Conservation (phyloP, 2,888 invertebrate species). For the Tiliacea citrago region DNA sequence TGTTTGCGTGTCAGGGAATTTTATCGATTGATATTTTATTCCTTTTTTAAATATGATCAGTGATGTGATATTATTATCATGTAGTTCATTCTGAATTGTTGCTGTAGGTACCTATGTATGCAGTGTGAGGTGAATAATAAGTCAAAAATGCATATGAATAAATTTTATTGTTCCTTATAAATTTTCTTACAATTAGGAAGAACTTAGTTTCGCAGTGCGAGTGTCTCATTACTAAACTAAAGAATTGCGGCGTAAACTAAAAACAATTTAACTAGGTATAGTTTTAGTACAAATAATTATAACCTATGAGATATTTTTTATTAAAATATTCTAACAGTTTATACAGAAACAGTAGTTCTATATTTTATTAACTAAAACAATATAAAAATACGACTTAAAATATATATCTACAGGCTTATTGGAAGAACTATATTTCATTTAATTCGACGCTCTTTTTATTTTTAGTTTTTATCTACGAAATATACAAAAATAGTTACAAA, state of each 20-base stretch:
- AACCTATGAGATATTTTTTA: conserved; percentile 86
- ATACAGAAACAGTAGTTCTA: conserved; percentile 83
- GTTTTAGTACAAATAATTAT: conserved; percentile 83
- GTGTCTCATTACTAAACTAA: conserved; percentile 78
- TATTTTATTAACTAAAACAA: conserved; percentile 70
- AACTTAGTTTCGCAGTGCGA: conserved; percentile 87
- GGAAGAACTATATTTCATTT: conserved; percentile 82
- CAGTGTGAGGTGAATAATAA: conserved; percentile 60
- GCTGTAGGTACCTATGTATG: neutral
- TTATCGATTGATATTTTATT: conserved; percentile 16
- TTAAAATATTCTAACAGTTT: conserved; percentile 83
- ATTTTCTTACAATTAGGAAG: conserved; percentile 89
- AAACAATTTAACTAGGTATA: conserved; percentile 81
- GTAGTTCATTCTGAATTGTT: neutral
- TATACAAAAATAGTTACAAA: conserved; percentile 89
- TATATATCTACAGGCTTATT: conserved; percentile 87
- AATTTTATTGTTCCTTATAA: conserved; percentile 89
- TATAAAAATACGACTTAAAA: conserved; percentile 77
- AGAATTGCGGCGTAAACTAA: conserved; percentile 82
- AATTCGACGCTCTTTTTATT: conserved; percentile 73
- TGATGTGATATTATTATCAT: conserved; percentile 9
- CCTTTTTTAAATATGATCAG: neutral
- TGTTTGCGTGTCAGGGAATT: conserved; percentile 13
- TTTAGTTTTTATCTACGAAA: conserved; percentile 79
- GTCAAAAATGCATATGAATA: conserved; percentile 79